phyloP scores from a whole-genome alignment of 1,140 invertebrate species.

The Ylistrum balloti region DNA sequence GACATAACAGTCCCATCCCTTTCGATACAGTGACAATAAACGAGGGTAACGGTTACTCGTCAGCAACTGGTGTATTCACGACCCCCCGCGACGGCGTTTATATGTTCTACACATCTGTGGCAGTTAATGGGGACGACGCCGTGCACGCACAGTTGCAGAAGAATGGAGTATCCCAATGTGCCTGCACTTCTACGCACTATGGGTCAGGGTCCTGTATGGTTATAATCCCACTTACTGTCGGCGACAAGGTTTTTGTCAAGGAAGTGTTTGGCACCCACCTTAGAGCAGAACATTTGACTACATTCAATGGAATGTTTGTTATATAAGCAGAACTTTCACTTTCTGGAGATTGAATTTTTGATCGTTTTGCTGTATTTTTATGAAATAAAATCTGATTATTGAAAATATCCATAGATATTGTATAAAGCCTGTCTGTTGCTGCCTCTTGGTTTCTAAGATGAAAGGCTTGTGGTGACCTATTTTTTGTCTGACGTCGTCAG shows the following conservation, averaged over 20 bases:
- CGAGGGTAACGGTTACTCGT: background rate
- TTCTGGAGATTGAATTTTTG: too few species aligned
- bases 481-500: too few species aligned
- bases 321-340: too few species aligned
- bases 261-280: slow-evolving; percentile 40
- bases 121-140: slow-evolving; percentile 42
- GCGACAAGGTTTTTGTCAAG: slow-evolving; percentile 43
- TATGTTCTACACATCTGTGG: slow-evolving; percentile 41
- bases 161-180: slow-evolving; percentile 36
- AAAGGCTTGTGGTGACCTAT: too few species aligned
- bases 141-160: slow-evolving; percentile 29
- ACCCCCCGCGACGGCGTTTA: slow-evolving; percentile 17
- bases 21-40: slow-evolving; percentile 42
- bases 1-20: slow-evolving; percentile 36
- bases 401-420: too few species aligned
- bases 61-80: slow-evolving; percentile 16
- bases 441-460: too few species aligned
- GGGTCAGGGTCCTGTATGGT: slow-evolving; percentile 47
- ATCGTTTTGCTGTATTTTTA: too few species aligned
- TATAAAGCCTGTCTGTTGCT: too few species aligned
- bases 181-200: slow-evolving; percentile 8
- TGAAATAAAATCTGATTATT: too few species aligned
- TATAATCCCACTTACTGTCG: background rate
- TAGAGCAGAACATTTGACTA: background rate
- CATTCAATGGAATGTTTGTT: slow-evolving; percentile 37